A percentile compares a stretch with the other conserved stretches of the same genome.
Conservation (phyloP, 2,888 invertebrate genomes). For the Troides aeacus region DNA sequence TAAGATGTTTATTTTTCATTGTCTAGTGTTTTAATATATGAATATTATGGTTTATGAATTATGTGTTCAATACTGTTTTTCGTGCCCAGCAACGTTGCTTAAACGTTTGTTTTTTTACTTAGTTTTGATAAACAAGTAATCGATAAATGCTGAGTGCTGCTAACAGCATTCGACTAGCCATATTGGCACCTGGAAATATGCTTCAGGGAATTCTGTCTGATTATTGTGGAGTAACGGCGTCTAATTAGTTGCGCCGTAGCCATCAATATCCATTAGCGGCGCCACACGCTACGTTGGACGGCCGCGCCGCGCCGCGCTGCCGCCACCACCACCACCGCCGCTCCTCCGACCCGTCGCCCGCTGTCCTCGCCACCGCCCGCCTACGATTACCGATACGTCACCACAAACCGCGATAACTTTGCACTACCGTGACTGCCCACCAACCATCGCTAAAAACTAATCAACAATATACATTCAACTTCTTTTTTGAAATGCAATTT, state of each 20-base stretch:
- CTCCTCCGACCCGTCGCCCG: slow-evolving; percentile 35
- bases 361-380: slow-evolving; percentile 40
- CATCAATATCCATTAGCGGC: slow-evolving; percentile 79
- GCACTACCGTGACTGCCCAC: slow-evolving; percentile 52
- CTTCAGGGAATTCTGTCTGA: slow-evolving; percentile 45
- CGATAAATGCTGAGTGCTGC: neutral
- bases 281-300: slow-evolving; percentile 70
- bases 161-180: slow-evolving; percentile 24
- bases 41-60: neutral
- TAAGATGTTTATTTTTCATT: neutral
- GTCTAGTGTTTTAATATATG: neutral
- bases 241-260: slow-evolving; percentile 74
- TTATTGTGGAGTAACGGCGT: slow-evolving; percentile 50
- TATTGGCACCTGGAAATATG: slow-evolving; percentile 48
- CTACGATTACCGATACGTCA: slow-evolving; percentile 56
- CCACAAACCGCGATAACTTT: slow-evolving; percentile 60
- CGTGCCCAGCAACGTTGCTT: too few relatives aligned
- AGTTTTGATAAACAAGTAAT: neutral
- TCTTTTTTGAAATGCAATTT: slow-evolving; percentile 23
- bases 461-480: slow-evolving; percentile 4
- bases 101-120: neutral
- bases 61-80: neutral
- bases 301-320: slow-evolving; percentile 34
- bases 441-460: slow-evolving; percentile 8
- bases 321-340: slow-evolving; percentile 32